A percentile compares a stretch with the other conserved stretches of the same genome.
Conservation (phyloP, 1,140 invertebrate genomes). For the Protaetia brevitarsis region DNA sequence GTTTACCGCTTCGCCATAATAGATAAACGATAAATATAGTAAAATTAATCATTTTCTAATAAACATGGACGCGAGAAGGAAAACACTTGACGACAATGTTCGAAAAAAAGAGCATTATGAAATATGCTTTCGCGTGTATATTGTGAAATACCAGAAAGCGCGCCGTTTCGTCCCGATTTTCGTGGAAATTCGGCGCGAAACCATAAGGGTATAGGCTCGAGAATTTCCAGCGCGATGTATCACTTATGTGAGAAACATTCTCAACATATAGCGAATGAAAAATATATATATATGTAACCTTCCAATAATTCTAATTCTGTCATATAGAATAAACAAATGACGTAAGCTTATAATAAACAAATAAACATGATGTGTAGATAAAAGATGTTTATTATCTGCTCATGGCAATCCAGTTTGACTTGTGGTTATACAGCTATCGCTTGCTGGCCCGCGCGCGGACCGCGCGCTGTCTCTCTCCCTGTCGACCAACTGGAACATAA, state of each 20-base stretch:
- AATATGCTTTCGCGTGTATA: too few relatives aligned
- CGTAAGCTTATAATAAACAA: constrained; percentile 50
- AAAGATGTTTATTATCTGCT: constrained; percentile 47
- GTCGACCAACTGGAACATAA: background rate
- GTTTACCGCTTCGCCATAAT: too few relatives aligned
- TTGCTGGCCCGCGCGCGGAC: background rate
- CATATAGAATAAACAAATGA: constrained; percentile 48
- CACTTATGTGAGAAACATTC: background rate
- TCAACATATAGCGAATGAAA: background rate
- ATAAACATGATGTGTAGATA: constrained; percentile 49
- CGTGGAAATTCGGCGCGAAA: too few relatives aligned
- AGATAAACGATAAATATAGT: too few relatives aligned
- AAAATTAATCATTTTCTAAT: too few relatives aligned
- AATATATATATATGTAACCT: constrained; percentile 44
- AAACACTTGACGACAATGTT: too few relatives aligned
- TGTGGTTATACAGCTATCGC: background rate
- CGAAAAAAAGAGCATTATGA: too few relatives aligned
- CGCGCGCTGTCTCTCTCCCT: background rate
- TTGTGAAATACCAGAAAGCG: too few relatives aligned
- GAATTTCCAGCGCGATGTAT: background rate
- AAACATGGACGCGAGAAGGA: too few relatives aligned
- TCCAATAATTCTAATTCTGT: constrained; percentile 49
- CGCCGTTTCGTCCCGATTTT: too few relatives aligned
- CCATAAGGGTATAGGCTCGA: too few relatives aligned
- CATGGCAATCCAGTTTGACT: constrained; percentile 22